phyloP scores from a whole-genome alignment of 2,888 invertebrate genomes.

The Tetragonula carbonaria region DNA sequence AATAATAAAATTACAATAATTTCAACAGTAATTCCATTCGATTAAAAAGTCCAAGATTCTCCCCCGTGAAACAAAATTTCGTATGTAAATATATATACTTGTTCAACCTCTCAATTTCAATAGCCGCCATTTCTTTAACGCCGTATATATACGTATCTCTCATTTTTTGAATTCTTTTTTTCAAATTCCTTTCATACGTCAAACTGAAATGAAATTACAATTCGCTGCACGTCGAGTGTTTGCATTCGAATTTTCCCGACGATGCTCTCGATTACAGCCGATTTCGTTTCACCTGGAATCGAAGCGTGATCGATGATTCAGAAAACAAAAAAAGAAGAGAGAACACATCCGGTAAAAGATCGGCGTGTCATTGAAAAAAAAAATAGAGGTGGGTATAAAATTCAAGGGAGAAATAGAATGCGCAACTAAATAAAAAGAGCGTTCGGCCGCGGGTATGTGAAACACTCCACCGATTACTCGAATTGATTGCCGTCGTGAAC shows the following conservation, averaged over 20 bases:
- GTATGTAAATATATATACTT: background rate
- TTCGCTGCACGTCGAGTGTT: no score
- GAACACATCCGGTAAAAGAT: background rate
- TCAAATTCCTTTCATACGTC: background rate
- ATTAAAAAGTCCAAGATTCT: background rate
- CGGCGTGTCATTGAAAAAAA: background rate
- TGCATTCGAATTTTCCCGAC: background rate
- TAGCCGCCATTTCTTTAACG: background rate
- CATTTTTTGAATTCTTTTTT: background rate
- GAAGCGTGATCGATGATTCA: background rate
- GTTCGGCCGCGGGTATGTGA: background rate
- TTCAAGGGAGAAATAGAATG: constrained; percentile 1
- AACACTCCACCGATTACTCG: constrained; percentile 10
- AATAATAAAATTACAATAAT: no score
- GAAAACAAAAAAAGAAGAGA: background rate
- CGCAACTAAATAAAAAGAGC: constrained; percentile 6
- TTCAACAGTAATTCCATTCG: no score
- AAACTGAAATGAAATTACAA: background rate
- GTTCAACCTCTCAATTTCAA: background rate
- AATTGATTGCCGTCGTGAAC: background rate
- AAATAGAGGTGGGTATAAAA: background rate
- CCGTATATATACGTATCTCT: background rate
- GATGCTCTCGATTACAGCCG: background rate
- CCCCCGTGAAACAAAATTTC: background rate
- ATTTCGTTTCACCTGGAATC: background rate